These are phyloP conservation scores for Stichopus horrens DNA, from an alignment of 53 echinoderm and acorn worm species.

Conservation along the genomic window DNA sequence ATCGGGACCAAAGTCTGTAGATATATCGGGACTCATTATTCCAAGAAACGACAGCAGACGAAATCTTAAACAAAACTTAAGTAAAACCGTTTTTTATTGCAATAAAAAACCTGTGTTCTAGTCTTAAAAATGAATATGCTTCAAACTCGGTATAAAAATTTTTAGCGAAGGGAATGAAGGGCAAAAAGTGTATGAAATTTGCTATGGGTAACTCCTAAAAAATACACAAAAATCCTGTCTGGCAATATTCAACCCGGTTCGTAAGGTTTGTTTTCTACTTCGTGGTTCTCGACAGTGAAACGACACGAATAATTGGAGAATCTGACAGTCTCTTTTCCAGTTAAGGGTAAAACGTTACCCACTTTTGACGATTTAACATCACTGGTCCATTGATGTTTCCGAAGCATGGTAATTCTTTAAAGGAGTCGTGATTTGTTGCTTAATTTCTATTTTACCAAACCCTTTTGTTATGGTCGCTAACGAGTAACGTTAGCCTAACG, in stretches of 20 bases:
- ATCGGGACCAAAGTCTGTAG: no score
- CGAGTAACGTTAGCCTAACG: not conserved
- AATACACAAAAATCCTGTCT: not conserved
- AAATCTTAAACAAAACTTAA: no score
- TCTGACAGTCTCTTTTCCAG: not conserved
- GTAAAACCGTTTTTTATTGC: no score
- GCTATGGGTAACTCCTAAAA: no score
- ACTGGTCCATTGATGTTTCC: slow-evolving; percentile 8
- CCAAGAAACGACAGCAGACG: no score
- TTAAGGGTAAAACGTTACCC: slow-evolving; percentile 29
- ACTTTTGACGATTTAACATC: not conserved
- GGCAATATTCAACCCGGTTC: not conserved
- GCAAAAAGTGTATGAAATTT: no score
- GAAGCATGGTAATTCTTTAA: slow-evolving; percentile 22
- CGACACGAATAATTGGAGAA: not conserved
- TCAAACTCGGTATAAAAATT: no score
- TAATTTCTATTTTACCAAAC: not conserved
- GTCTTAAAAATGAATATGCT: no score
- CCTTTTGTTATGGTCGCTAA: slow-evolving; percentile 36
- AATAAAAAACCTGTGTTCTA: no score
- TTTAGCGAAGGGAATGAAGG: no score
- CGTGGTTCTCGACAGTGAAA: not conserved
- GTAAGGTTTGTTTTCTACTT: slow-evolving; percentile 9
- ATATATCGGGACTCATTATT: no score
- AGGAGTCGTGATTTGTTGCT: not conserved